Percentiles rank a stretch among this genome's conserved stretches.
These are phyloP conservation scores for Drosophila leontia DNA, from an alignment of 1,140 invertebrate species.

Conservation along the genomic window DNA sequence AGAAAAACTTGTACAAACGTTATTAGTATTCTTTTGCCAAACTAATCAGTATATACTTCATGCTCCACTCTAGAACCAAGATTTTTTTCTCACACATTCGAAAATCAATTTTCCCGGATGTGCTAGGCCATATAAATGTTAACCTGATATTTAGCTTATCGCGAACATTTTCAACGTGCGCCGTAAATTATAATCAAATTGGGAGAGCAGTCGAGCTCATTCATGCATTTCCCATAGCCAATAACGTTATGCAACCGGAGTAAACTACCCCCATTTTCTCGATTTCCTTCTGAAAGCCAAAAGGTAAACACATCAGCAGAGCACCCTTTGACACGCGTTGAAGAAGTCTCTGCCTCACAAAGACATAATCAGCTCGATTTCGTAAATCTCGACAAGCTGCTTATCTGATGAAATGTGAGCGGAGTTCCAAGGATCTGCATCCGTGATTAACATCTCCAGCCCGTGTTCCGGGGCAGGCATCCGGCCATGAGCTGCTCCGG, in stretches of 20 bases:
- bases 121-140: conserved; percentile 38
- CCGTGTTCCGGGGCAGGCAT: conserved; percentile 49
- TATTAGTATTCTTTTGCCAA: not conserved
- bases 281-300: conserved; percentile 56
- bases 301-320: conserved; percentile 70
- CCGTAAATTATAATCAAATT: conserved; percentile 82
- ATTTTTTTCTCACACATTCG: conserved; percentile 58
- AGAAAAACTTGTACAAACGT: not conserved
- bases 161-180: conserved; percentile 36
- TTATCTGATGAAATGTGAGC: conserved; percentile 83
- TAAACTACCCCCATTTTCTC: conserved; percentile 25
- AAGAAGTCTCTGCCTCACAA: conserved; percentile 35
- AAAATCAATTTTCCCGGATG: conserved; percentile 55
- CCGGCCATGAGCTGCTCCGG: conserved; percentile 33
- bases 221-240: conserved; percentile 69
- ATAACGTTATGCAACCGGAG: conserved; percentile 16
- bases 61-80: not conserved
- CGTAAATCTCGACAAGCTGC: conserved; percentile 84
- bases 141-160: conserved; percentile 78
- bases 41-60: not conserved
- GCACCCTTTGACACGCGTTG: conserved; percentile 71
- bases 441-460: conserved; percentile 74
- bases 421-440: conserved; percentile 61
- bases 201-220: conserved; percentile 68
- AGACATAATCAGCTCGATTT: conserved; percentile 82